Evolutionary conservation across 2,888 invertebrate species (phyloP).

Genomic region (Tachina fera): DNA sequence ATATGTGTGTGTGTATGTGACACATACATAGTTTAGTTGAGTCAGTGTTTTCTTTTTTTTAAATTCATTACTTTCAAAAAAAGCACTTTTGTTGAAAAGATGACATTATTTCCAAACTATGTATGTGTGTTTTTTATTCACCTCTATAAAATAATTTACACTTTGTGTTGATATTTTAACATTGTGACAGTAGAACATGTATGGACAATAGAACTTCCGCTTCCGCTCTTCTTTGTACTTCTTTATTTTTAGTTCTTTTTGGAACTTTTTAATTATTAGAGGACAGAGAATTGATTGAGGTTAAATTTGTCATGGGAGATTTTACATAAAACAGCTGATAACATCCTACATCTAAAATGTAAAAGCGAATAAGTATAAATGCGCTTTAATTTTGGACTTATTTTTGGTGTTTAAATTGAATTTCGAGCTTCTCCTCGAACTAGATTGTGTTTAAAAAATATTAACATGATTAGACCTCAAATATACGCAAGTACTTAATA

Average conservation of each 20-base stretch:
- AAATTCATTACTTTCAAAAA: slow-evolving; percentile 43
- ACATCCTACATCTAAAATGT: no score
- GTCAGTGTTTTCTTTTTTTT: slow-evolving; percentile 48
- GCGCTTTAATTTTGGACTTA: no score
- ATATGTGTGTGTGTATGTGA: slow-evolving; percentile 1
- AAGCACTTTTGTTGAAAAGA: slow-evolving; percentile 25
- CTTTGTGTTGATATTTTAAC: slow-evolving; percentile 13
- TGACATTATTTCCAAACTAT: slow-evolving; percentile 19
- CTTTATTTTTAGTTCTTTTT: not conserved
- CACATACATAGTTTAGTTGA: slow-evolving; percentile 71
- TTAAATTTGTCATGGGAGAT: not conserved
- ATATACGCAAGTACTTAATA: no score
- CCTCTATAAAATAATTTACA: slow-evolving; percentile 42
- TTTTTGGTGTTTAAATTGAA: no score
- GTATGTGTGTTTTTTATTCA: slow-evolving; percentile 19
- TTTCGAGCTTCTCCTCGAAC: no score
- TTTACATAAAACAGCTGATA: no score
- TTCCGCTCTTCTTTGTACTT: slow-evolving; percentile 53
- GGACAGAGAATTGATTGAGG: not conserved
- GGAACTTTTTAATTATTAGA: not conserved
- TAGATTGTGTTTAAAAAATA: no score
- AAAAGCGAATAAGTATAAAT: no score
- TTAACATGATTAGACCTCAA: no score
- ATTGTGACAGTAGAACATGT: slow-evolving; percentile 37
- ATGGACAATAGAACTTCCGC: slow-evolving; percentile 70